These are phyloP conservation scores for Marmota monax DNA, from an alignment of 2,113 vertebrate genomes.

Conservation along the genomic window DNA sequence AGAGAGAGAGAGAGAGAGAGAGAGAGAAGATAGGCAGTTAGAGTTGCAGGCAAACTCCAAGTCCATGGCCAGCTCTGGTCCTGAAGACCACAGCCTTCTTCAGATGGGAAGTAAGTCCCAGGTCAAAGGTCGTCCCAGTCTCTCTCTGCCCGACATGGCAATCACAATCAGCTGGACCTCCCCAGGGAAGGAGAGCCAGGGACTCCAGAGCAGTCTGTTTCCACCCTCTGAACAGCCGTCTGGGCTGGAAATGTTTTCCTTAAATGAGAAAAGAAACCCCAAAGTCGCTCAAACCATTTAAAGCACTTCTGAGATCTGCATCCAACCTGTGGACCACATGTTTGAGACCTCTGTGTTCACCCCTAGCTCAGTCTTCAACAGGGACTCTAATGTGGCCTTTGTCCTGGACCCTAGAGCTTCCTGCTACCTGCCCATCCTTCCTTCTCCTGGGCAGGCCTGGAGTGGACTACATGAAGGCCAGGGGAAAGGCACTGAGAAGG, in stretches of 20 bases:
- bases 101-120: background rate
- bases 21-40: background rate
- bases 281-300: background rate
- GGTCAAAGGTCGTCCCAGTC: background rate
- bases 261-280: background rate
- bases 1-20: background rate
- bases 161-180: background rate
- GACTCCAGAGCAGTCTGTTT: background rate
- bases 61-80: fast-evolving
- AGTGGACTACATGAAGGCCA: background rate
- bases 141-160: background rate
- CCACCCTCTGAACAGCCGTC: background rate
- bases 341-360: background rate
- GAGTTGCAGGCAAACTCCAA: background rate
- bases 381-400: background rate
- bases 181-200: background rate
- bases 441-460: background rate
- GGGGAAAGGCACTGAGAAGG: background rate
- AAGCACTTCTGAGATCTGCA: background rate
- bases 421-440: background rate
- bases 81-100: background rate
- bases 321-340: too few relatives aligned
- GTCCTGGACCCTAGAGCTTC: background rate
- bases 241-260: background rate
- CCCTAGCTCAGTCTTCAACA: background rate